phyloP scores from a whole-genome alignment of 2,797 vertebrate genomes.

The Podarcis lilfordi region DNA sequence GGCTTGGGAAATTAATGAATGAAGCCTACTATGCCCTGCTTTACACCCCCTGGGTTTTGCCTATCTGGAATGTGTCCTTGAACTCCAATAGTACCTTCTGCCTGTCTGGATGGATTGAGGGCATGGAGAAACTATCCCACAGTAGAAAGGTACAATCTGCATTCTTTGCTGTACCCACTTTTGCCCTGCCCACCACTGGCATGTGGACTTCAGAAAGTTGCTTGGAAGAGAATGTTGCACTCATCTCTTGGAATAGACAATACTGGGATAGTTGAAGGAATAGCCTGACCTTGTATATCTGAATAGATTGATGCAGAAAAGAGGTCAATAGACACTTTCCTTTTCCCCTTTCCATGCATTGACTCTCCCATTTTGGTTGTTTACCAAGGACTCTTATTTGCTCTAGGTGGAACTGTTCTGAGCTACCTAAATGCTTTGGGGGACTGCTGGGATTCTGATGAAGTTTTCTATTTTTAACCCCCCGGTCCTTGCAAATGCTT shows the following conservation, averaged over 20 bases:
- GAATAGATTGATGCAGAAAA: background rate
- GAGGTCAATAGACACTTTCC: background rate
- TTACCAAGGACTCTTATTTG: background rate
- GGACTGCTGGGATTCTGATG: background rate
- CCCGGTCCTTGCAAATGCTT: background rate
- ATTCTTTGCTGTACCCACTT: too few relatives aligned
- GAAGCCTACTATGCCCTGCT: too few relatives aligned
- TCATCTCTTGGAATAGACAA: background rate
- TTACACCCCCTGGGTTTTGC: too few relatives aligned
- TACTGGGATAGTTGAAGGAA: background rate
- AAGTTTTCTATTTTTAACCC: background rate
- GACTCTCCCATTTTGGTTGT: background rate
- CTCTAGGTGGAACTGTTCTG: background rate
- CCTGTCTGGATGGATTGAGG: too few relatives aligned
- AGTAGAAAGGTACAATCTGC: too few relatives aligned
- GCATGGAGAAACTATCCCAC: too few relatives aligned
- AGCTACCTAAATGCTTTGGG: background rate
- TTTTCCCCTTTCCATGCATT: background rate
- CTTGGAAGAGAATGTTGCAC: too few relatives aligned
- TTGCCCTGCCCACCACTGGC: too few relatives aligned
- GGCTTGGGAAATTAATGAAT: too few relatives aligned
- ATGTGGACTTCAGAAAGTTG: too few relatives aligned
- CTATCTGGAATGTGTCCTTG: too few relatives aligned
- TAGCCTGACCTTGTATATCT: background rate
- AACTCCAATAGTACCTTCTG: too few relatives aligned